Percentiles rank a stretch among this genome's conserved stretches.
These are phyloP conservation scores for Hozukius guyotensis DNA, from an alignment of 2,797 vertebrate species.

Conservation along the genomic window DNA sequence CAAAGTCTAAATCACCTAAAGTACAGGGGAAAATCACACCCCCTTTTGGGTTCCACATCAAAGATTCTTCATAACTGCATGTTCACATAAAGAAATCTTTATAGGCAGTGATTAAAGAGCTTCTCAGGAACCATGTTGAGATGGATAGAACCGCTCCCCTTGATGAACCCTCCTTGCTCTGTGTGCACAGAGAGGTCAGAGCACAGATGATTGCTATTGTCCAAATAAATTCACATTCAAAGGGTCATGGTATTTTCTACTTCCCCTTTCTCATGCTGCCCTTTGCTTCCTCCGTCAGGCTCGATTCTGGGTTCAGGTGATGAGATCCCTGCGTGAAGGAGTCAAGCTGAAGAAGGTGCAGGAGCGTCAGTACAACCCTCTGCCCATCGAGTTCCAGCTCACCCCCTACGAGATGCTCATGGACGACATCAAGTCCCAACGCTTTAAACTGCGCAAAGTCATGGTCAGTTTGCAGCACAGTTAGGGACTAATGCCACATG, in stretches of 20 bases:
- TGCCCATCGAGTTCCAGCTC: slow-evolving; percentile 94
- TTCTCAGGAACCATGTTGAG: not conserved
- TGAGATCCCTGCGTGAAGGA: slow-evolving; percentile 89
- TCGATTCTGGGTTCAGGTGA: slow-evolving; percentile 95
- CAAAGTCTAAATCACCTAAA: not conserved
- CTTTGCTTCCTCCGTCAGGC: slow-evolving; percentile 78
- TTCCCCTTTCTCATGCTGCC: not conserved
- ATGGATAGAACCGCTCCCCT: not conserved
- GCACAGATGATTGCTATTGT: not conserved
- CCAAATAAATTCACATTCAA: not conserved
- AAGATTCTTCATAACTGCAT: not conserved
- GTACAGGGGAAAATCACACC: not conserved
- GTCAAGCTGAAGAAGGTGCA: slow-evolving; percentile 97
- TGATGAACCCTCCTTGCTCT: not conserved
- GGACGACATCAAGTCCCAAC: slow-evolving; percentile 94
- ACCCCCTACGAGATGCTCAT: slow-evolving; percentile 99
- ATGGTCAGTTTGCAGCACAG: slow-evolving; percentile 84
- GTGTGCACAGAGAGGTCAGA: slow-evolving; percentile 23
- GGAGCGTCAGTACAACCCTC: slow-evolving; percentile 91
- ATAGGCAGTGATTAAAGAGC: not conserved
- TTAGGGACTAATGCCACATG: not conserved
- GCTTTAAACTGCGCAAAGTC: slow-evolving; percentile 95
- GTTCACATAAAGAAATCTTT: not conserved
- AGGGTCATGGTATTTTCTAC: not conserved
- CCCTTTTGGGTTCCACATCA: not conserved